These are phyloP conservation scores for Eristalis arbustorum DNA, from an alignment of 2,888 invertebrate species.

Conservation along the genomic window DNA sequence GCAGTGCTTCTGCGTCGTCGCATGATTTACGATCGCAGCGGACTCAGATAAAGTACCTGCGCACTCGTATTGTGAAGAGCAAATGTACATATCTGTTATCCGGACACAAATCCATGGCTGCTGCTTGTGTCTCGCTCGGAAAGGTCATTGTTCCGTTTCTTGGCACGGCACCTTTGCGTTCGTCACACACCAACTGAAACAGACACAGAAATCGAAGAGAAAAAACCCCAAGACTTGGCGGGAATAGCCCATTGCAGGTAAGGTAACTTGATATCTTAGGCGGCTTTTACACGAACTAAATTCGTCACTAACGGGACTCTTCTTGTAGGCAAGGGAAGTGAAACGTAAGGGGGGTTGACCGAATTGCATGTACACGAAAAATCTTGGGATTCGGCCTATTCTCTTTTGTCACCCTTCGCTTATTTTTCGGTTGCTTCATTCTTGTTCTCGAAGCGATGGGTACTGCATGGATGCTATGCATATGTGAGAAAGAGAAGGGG, in stretches of 20 bases:
- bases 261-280: conserved; percentile 29
- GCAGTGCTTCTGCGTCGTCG: background rate
- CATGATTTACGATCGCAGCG: conserved; percentile 19
- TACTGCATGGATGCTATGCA: too few relatives aligned
- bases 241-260: background rate
- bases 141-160: conserved; percentile 47
- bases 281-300: too few relatives aligned
- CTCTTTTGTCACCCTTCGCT: too few relatives aligned
- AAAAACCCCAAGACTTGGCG: background rate
- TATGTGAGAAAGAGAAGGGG: too few relatives aligned
- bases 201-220: background rate
- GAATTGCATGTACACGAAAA: too few relatives aligned
- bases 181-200: background rate
- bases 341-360: too few relatives aligned
- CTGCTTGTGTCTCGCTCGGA: background rate
- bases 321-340: too few relatives aligned
- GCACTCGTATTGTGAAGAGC: background rate
- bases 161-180: background rate
- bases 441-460: too few relatives aligned
- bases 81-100: background rate
- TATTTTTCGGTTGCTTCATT: too few relatives aligned
- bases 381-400: too few relatives aligned
- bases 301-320: too few relatives aligned
- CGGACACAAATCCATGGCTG: background rate
- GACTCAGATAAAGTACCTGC: conserved; percentile 14